Conservation (phyloP, 2,113 vertebrate species). For the Steatornis caripensis region DNA sequence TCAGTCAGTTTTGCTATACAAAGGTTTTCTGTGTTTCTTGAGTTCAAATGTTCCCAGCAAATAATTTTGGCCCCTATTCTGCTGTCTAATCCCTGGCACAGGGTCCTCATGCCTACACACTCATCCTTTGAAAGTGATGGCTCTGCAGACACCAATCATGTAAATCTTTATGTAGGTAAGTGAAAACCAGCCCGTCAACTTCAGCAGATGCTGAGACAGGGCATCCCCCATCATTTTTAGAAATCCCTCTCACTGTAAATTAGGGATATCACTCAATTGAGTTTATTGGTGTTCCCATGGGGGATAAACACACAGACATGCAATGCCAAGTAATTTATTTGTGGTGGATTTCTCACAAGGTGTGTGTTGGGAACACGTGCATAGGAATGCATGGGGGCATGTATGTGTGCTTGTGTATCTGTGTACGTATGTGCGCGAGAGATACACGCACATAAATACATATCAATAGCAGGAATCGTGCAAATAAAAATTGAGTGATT, state of each 20-base stretch:
- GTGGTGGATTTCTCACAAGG: fast-evolving
- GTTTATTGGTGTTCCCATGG: not conserved
- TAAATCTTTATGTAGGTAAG: not conserved
- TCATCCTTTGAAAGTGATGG: not conserved
- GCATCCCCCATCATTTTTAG: not conserved
- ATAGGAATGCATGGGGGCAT: not conserved
- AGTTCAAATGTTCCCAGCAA: not conserved
- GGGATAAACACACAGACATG: not conserved
- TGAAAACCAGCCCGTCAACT: not conserved
- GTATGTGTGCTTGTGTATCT: fast-evolving
- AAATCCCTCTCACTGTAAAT: not conserved
- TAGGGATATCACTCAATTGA: not conserved
- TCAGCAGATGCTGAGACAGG: not conserved
- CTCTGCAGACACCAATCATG: not conserved
- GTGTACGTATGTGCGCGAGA: fast-evolving
- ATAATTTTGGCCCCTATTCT: not conserved
- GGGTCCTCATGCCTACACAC: not conserved
- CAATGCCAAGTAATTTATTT: not conserved
- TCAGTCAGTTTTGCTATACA: not conserved
- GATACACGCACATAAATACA: not conserved
- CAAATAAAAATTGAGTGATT: not conserved
- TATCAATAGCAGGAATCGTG: not conserved
- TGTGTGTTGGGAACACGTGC: not conserved
- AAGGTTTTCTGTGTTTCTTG: not conserved
- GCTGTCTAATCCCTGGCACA: not conserved